These are phyloP conservation scores for Australoheros facetus DNA, from an alignment of 2,797 vertebrate genomes.

Conservation along the genomic window DNA sequence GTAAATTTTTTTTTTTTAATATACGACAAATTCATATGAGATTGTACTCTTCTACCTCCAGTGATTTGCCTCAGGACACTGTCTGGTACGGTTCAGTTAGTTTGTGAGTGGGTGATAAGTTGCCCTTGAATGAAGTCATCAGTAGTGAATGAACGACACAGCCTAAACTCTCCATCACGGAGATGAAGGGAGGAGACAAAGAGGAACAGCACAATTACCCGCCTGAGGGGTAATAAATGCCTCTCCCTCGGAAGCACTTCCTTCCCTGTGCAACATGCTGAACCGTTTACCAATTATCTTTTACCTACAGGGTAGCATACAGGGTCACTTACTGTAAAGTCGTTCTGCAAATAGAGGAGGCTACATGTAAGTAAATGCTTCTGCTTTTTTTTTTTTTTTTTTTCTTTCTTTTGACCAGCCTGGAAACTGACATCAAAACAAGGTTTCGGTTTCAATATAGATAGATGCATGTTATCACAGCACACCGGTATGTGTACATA, in stretches of 20 bases:
- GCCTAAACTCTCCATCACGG: slow-evolving; percentile 81
- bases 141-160: slow-evolving; percentile 78
- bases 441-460: slow-evolving; percentile 1
- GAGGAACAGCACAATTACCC: slow-evolving; percentile 79
- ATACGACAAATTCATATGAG: slow-evolving; percentile 50
- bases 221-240: slow-evolving; percentile 81
- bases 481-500: not conserved
- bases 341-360: slow-evolving; percentile 49
- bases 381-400: slow-evolving; percentile 15
- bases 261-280: slow-evolving; percentile 63
- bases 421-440: slow-evolving; percentile 5
- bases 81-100: slow-evolving; percentile 74
- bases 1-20: not conserved
- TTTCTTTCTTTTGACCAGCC: slow-evolving; percentile 17
- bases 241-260: slow-evolving; percentile 67
- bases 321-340: slow-evolving; percentile 67
- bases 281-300: slow-evolving; percentile 72
- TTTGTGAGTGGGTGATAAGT: slow-evolving; percentile 84
- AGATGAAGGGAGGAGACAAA: slow-evolving; percentile 82
- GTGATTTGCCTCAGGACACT: slow-evolving; percentile 77
- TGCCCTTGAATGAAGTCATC: slow-evolving; percentile 84
- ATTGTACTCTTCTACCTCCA: slow-evolving; percentile 51
- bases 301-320: slow-evolving; percentile 68
- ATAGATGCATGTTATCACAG: not conserved
- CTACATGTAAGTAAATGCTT: slow-evolving; percentile 35